Conservation (phyloP, 2,113 vertebrate genomes). For the Halcyon senegalensis region DNA sequence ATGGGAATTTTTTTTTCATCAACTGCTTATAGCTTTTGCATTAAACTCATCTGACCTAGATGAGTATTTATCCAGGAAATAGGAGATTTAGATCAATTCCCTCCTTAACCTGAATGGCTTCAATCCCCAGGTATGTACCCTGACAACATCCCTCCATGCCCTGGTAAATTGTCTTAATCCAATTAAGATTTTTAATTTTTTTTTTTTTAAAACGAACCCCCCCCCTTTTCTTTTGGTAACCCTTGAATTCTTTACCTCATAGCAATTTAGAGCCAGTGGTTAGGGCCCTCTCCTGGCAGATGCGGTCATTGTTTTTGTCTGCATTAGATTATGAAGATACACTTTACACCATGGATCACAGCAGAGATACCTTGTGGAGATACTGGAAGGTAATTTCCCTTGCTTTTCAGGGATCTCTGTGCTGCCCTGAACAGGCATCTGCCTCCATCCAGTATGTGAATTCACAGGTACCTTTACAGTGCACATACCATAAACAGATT, state of each 20-base stretch:
- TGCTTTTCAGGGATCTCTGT: constrained; percentile 1
- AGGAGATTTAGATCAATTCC: constrained; percentile 30
- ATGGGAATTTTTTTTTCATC: neutral
- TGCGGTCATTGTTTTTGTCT: neutral
- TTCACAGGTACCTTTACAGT: neutral
- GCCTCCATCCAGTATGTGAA: neutral
- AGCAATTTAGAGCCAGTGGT: neutral
- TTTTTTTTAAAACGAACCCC: neutral
- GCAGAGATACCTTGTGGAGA: neutral
- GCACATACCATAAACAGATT: neutral
- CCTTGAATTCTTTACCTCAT: neutral
- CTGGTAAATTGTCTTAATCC: neutral
- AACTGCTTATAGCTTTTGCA: neutral
- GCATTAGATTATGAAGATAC: neutral
- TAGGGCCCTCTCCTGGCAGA: constrained; percentile 9
- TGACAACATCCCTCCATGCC: neutral
- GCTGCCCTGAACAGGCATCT: neutral
- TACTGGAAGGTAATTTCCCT: neutral
- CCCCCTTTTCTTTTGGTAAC: neutral
- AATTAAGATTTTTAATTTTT: neutral
- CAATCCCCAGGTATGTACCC: constrained; percentile 4
- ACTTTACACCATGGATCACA: neutral
- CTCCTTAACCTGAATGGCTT: constrained; percentile 30
- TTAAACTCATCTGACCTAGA: constrained; percentile 17
- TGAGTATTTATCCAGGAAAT: constrained; percentile 45